Conservation (phyloP, 2,797 vertebrate species). For the Tokudaia muenninki region DNA sequence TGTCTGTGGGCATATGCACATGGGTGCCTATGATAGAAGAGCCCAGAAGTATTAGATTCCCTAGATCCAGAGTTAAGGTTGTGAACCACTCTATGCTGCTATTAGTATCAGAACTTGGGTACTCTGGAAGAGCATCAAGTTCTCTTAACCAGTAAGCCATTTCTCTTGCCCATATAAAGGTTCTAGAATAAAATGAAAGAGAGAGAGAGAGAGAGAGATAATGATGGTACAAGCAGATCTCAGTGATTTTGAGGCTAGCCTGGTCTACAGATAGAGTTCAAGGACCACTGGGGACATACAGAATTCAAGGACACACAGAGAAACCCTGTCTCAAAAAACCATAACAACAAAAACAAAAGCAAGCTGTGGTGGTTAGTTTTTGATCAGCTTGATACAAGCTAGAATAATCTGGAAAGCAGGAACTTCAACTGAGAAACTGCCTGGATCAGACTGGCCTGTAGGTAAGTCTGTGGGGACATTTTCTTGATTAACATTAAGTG, state of each 20-base stretch:
- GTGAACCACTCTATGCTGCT: no score
- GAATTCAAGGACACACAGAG: neutral
- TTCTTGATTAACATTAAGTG: neutral
- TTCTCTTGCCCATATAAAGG: neutral
- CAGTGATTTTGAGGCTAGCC: neutral
- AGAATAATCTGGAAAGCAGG: neutral
- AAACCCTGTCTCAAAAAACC: neutral
- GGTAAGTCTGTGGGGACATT: neutral
- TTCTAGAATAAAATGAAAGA: neutral
- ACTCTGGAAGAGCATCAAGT: neutral
- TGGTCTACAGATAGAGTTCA: neutral
- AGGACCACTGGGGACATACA: neutral
- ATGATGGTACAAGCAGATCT: neutral
- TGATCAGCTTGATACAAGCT: neutral
- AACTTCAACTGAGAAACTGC: neutral
- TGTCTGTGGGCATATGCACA: neutral
- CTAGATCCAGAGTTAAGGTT: no score
- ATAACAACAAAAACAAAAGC: neutral
- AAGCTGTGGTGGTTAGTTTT: neutral
- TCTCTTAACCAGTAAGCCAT: neutral
- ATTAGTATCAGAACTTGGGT: neutral
- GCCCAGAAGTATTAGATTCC: neutral
- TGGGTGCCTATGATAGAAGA: neutral
- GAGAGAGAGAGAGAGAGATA: neutral
- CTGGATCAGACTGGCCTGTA: neutral